phyloP scores from a whole-genome alignment of 2,888 invertebrate species.

The Thysanoteuthis rhombus region DNA sequence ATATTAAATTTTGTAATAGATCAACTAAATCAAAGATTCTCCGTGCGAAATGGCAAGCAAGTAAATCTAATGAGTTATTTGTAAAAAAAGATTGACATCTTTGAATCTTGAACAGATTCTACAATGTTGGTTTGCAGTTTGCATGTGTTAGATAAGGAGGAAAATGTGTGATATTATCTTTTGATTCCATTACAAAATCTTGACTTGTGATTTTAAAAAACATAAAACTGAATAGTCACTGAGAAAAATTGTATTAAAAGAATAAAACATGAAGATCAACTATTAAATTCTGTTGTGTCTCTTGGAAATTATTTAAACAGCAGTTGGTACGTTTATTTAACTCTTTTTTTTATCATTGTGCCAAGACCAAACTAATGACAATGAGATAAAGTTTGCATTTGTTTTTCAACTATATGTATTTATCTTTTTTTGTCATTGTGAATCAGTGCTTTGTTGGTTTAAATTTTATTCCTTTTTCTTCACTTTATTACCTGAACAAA shows the following conservation, averaged over 20 bases:
- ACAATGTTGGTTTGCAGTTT: not conserved
- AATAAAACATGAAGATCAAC: not conserved
- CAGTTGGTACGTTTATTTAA: not conserved
- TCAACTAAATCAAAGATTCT: not conserved
- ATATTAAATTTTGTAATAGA: not conserved
- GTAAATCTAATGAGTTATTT: not conserved
- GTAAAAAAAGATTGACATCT: not conserved
- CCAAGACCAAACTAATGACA: not conserved
- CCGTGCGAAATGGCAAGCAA: not conserved
- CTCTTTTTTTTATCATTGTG: not conserved
- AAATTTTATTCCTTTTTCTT: not conserved
- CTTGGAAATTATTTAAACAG: not conserved
- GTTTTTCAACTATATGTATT: not conserved
- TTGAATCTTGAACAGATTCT: not conserved
- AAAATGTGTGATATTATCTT: not conserved
- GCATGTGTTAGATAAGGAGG: not conserved
- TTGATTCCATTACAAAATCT: not conserved
- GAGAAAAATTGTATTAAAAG: not conserved
- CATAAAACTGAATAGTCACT: not conserved
- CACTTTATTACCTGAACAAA: not conserved
- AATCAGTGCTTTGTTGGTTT: not conserved
- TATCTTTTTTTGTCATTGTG: not conserved
- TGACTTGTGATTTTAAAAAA: not conserved
- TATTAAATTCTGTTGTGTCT: not conserved
- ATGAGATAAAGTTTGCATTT: not conserved